Percentiles rank a stretch among this genome's conserved stretches.
Conservation (phyloP, 2,113 vertebrate species). For the Melanostigma gelatinosum region DNA sequence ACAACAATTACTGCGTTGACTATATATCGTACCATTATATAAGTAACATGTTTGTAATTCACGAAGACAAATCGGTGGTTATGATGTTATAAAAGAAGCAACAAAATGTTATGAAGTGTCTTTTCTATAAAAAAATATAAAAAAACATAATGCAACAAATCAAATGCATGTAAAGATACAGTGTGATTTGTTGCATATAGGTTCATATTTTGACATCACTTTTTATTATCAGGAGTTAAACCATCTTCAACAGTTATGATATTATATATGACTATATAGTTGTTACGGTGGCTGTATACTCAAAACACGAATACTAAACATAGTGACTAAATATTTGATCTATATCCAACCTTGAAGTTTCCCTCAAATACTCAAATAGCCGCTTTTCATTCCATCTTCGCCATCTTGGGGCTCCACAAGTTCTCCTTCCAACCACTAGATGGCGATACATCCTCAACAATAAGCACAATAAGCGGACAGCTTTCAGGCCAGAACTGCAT, state of each 20-base stretch:
- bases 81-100: not conserved
- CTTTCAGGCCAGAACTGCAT: not conserved
- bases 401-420: fast-evolving
- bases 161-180: not conserved
- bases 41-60: not conserved
- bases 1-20: not conserved
- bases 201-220: not conserved
- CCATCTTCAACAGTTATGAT: not conserved
- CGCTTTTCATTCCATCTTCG: not conserved
- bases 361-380: too few relatives aligned
- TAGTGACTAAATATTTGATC: not conserved
- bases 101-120: not conserved
- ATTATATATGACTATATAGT: not conserved
- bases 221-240: not conserved
- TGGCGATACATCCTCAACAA: constrained; percentile 57
- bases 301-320: not conserved
- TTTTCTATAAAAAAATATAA: not conserved
- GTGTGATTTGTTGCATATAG: not conserved
- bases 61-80: not conserved
- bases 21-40: not conserved
- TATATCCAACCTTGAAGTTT: not conserved
- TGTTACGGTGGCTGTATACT: not conserved
- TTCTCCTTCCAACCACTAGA: constrained; percentile 61
- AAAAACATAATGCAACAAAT: not conserved
- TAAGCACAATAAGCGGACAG: not conserved